These are phyloP conservation scores for Drosophila serrata DNA, from an alignment of 1,140 invertebrate species.

Conservation along the genomic window DNA sequence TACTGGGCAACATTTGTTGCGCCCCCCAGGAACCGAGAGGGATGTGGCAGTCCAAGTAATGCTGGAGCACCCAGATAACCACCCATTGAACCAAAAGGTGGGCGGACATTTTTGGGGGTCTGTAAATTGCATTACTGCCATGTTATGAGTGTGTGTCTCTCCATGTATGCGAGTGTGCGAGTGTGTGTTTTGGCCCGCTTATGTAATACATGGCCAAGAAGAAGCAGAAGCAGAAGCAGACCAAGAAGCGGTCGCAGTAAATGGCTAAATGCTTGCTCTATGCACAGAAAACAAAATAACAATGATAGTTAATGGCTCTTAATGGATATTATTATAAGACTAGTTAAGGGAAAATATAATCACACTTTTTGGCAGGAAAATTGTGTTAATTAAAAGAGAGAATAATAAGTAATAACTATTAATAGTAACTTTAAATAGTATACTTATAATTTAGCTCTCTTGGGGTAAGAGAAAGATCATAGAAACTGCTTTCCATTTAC, in stretches of 20 bases:
- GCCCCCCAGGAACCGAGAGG: constrained; percentile 21
- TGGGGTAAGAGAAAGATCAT: neutral
- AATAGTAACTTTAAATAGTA: neutral
- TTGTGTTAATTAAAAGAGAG: neutral
- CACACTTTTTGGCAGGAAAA: neutral
- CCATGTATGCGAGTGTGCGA: neutral
- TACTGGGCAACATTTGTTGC: constrained; percentile 47
- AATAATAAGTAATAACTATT: neutral
- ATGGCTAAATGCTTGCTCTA: constrained; percentile 13
- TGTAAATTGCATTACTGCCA: constrained; percentile 81
- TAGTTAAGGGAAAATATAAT: constrained; percentile 2
- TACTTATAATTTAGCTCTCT: neutral
- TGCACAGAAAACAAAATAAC: constrained; percentile 15
- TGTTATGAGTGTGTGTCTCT: constrained; percentile 24
- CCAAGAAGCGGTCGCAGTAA: constrained; percentile 19
- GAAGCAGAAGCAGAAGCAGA: constrained; percentile 2
- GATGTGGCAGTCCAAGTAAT: constrained; percentile 37
- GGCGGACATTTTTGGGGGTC: constrained; percentile 38
- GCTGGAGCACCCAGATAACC: constrained; percentile 23
- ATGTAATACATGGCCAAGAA: constrained; percentile 66
- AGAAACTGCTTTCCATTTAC: neutral
- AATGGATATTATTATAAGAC: constrained; percentile 8
- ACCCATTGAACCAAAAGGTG: constrained; percentile 32
- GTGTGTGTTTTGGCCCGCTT: constrained; percentile 31
- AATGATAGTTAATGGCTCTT: neutral